Conservation (phyloP, 2,113 vertebrate species). For the Abramis brama region DNA sequence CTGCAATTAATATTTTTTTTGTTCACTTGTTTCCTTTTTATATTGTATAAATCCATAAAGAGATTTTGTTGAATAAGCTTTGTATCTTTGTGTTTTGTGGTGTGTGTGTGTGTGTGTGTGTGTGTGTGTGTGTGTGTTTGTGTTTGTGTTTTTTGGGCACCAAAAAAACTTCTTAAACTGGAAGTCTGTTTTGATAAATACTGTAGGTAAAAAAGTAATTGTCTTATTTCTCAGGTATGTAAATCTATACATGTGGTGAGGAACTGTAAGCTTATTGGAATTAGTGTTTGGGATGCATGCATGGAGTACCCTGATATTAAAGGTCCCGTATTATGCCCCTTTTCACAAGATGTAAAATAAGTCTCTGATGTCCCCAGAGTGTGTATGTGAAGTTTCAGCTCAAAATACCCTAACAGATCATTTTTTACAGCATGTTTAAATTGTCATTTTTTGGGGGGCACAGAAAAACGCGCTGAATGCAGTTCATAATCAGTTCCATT, state of each 20-base stretch:
- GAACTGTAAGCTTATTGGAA: background rate
- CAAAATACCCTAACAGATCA: no score
- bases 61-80: background rate
- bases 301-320: background rate
- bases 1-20: background rate
- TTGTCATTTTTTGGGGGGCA: no score
- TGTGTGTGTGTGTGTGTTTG: no score
- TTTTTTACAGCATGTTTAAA: no score
- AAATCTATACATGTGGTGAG: background rate
- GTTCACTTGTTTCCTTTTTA: background rate
- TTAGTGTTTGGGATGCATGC: background rate
- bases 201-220: background rate
- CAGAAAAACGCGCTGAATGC: no score
- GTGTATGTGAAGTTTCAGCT: no score
- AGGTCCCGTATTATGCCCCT: no score
- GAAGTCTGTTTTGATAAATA: background rate
- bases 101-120: no score
- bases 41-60: conserved; percentile 14
- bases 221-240: background rate
- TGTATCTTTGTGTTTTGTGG: background rate
- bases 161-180: background rate
- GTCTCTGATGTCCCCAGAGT: no score
- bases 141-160: no score
- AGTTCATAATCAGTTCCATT: no score
- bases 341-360: no score